phyloP scores from a whole-genome alignment of 2,113 vertebrate genomes.

The Microcebus ravelobensis region DNA sequence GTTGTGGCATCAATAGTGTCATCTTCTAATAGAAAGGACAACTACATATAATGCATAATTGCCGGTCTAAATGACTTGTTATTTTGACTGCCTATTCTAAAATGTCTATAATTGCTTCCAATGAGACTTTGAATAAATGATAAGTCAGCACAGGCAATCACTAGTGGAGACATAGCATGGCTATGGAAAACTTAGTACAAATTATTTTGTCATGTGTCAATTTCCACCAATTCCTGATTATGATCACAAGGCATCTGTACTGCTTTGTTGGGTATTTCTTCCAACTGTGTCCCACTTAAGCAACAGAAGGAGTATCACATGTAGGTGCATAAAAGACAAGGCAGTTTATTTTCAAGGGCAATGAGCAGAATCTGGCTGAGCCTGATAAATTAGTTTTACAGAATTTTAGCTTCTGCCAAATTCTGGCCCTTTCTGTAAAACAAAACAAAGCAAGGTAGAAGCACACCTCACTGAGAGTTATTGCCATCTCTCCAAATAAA shows the following conservation, averaged over 20 bases:
- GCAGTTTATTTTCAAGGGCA: conserved; percentile 80
- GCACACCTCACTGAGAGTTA: conserved; percentile 75
- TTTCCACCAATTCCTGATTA: conserved; percentile 63
- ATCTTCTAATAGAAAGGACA: conserved; percentile 83
- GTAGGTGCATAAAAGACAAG: conserved; percentile 64
- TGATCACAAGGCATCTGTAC: conserved; percentile 46
- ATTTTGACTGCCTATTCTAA: conserved; percentile 83
- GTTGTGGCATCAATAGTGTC: conserved; percentile 78
- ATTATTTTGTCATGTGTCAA: conserved; percentile 72
- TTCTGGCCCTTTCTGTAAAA: conserved; percentile 73
- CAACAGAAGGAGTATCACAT: conserved; percentile 53
- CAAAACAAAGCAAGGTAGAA: conserved; percentile 76
- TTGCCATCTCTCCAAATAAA: conserved; percentile 73
- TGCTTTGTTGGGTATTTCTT: conserved; percentile 46
- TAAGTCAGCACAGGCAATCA: conserved; percentile 73
- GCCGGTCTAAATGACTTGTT: conserved; percentile 85
- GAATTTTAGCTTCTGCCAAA: conserved; percentile 74
- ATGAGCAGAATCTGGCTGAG: conserved; percentile 68
- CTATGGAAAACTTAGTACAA: conserved; percentile 63
- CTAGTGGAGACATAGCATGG: conserved; percentile 46
- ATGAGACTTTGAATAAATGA: conserved; percentile 75
- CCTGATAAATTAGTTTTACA: conserved; percentile 80
- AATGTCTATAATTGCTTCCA: conserved; percentile 79
- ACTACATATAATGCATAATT: conserved; percentile 79
- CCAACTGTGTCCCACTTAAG: conserved; percentile 65